A percentile compares a stretch with the other conserved stretches of the same genome.
These are phyloP conservation scores for Lycodopsis pacificus DNA, from an alignment of 2,797 vertebrate species.

Conservation along the genomic window DNA sequence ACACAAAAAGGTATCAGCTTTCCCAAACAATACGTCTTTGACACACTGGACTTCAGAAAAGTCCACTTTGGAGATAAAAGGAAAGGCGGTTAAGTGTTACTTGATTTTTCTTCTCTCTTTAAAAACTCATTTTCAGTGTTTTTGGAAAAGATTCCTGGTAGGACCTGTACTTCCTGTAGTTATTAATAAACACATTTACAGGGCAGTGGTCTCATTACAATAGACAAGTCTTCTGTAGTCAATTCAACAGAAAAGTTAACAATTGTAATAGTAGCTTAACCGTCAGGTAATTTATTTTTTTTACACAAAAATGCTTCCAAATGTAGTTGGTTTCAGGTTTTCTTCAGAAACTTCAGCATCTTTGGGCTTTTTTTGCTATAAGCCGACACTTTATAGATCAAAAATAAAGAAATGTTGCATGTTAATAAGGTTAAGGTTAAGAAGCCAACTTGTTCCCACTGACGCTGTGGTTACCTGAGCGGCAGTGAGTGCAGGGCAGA, in stretches of 20 bases:
- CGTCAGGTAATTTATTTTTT: too few species aligned
- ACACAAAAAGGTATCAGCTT: conserved; percentile 73
- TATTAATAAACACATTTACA: neutral
- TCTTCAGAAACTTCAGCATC: neutral
- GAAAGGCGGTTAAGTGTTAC: conserved; percentile 9
- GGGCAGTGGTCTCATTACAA: neutral
- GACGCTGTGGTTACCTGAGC: conserved; percentile 73
- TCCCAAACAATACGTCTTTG: conserved; percentile 65
- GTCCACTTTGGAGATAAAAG: conserved; percentile 27
- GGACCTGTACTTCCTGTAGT: neutral
- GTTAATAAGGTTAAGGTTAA: neutral
- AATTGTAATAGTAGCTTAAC: neutral
- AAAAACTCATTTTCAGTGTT: neutral
- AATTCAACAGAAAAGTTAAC: too few species aligned
- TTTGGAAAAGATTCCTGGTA: conserved; percentile 7
- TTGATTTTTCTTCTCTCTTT: neutral
- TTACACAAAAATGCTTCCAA: too few species aligned
- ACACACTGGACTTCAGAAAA: conserved; percentile 40
- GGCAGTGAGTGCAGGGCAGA: conserved; percentile 84
- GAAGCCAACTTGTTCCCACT: neutral
- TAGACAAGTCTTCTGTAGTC: neutral
- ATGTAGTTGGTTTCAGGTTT: neutral
- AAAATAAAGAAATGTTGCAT: neutral
- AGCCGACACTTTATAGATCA: neutral
- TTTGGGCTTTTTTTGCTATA: neutral